Conservation (phyloP, 2,113 vertebrate species). For the Macroglossus sobrinus region DNA sequence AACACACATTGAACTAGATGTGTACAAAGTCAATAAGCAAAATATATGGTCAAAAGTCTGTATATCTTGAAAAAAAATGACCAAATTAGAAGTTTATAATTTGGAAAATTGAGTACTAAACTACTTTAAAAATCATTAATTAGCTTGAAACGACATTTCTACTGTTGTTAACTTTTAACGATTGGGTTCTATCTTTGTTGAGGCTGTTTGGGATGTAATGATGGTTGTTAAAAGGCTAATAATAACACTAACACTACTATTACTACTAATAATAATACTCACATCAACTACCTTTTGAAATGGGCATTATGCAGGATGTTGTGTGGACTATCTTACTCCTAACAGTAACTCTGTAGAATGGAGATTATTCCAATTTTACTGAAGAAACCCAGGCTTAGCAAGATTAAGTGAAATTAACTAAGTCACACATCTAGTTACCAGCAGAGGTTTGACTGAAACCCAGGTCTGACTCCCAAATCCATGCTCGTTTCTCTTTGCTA, state of each 20-base stretch:
- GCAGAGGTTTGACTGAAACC: neutral
- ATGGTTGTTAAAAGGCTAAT: neutral
- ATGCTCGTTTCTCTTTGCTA: neutral
- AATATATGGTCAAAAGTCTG: neutral
- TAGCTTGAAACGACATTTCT: neutral
- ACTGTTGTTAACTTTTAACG: neutral
- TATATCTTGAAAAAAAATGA: neutral
- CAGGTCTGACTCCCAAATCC: neutral
- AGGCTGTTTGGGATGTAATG: neutral
- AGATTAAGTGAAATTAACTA: neutral
- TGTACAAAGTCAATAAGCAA: neutral
- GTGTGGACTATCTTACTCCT: neutral
- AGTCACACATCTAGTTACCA: neutral
- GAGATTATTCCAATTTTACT: neutral
- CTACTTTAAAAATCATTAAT: neutral
- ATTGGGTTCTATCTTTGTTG: neutral
- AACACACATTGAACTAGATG: neutral
- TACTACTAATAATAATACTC: neutral
- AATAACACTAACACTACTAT: neutral
- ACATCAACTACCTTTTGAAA: neutral
- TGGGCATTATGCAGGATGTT: neutral
- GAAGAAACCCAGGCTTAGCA: neutral
- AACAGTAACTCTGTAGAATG: neutral
- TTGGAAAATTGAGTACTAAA: neutral
- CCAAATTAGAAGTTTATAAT: neutral